Evolutionary conservation across 2,888 invertebrate genomes (phyloP).

Genomic region (Aplocera efformata): DNA sequence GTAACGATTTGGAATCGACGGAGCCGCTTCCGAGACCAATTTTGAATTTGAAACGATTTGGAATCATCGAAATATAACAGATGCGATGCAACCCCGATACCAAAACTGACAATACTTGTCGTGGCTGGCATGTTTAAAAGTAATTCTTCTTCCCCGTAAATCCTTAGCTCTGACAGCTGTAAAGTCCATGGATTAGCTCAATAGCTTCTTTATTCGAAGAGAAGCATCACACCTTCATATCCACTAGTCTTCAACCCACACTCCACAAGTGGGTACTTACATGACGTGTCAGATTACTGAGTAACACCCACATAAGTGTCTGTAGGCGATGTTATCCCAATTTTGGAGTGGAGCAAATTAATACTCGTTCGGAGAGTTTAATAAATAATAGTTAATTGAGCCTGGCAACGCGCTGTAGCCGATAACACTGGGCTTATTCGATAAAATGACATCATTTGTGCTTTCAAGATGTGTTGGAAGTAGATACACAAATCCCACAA

Average conservation of each 20-base stretch:
- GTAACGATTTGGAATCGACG: no score
- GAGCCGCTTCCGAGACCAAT: no score
- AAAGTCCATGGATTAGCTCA: no score
- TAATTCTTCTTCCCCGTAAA: no score
- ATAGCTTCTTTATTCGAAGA: neutral
- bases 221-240: neutral
- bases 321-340: slow-evolving; percentile 15
- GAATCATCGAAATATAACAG: no score
- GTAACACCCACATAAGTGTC: slow-evolving; percentile 6
- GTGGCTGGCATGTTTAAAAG: no score
- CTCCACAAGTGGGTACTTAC: slow-evolving; percentile 12
- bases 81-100: no score
- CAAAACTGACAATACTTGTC: no score
- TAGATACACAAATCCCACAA: no score
- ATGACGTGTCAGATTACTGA: slow-evolving; percentile 12
- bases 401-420: slow-evolving; percentile 1
- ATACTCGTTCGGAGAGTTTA: slow-evolving; percentile 9
- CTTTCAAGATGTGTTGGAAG: slow-evolving; percentile 2
- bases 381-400: slow-evolving; percentile 7
- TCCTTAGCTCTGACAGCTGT: no score
- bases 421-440: neutral
- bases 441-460: slow-evolving; percentile 11
- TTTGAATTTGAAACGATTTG: no score
- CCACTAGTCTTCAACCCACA: slow-evolving; percentile 14
- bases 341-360: slow-evolving; percentile 14